Percentiles rank a stretch among this genome's conserved stretches.
Evolutionary conservation across 1,140 invertebrate genomes (phyloP).

Genomic region (Drosophila ogumai): DNA sequence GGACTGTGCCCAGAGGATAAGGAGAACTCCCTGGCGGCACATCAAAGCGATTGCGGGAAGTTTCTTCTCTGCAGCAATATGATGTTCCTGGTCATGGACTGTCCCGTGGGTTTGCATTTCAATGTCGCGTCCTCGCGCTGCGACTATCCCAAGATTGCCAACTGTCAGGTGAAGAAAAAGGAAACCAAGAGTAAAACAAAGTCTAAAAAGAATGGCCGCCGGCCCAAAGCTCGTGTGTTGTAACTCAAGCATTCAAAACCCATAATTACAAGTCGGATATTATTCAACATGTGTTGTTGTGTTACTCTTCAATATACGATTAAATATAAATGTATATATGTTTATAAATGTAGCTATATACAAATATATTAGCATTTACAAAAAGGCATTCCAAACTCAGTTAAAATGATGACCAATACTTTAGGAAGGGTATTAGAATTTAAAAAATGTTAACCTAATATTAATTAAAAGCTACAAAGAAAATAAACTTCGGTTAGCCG

Average conservation of each 20-base stretch:
- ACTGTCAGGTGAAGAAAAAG: slow-evolving; percentile 54
- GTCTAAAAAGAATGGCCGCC: slow-evolving; percentile 9
- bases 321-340: not conserved
- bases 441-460: not conserved
- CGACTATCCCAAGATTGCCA: slow-evolving; percentile 71
- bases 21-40: slow-evolving; percentile 56
- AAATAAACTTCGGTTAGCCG: too few species aligned
- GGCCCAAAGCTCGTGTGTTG: slow-evolving; percentile 9
- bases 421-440: not conserved
- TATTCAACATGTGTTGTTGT: not conserved
- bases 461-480: not conserved
- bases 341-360: not conserved
- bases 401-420: not conserved
- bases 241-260: slow-evolving; percentile 3
- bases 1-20: slow-evolving; percentile 58
- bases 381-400: not conserved
- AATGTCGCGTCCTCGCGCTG: slow-evolving; percentile 57
- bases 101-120: slow-evolving; percentile 75
- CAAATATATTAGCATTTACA: slow-evolving; percentile 8
- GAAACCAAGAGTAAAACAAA: slow-evolving; percentile 30
- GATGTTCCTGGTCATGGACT: slow-evolving; percentile 69
- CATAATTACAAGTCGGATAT: slow-evolving; percentile 25
- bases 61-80: slow-evolving; percentile 70
- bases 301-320: not conserved
- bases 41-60: slow-evolving; percentile 63